Base-by-base conservation (phyloP, 2,797 vertebrate genomes). In the Liparis tanakae region DNA sequence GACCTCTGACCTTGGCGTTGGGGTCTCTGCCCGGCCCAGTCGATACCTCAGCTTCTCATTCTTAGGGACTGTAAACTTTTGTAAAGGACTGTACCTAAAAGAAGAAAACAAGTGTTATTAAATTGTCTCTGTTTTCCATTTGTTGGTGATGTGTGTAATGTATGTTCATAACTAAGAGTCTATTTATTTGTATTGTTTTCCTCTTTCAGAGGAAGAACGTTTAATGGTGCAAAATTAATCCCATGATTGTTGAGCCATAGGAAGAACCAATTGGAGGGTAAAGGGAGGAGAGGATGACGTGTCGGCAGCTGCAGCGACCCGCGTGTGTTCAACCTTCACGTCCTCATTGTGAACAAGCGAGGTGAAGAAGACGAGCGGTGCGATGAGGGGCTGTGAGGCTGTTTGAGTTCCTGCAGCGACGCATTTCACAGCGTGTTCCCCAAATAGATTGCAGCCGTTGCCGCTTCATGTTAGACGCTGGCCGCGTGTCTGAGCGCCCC, bases 21-120 rank as follows among this genome's bases (percentile, higher is more conserved):
- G 90, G 89, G 85, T 87, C 85, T 75, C 70, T 54, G 85, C 85
- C 85, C 62, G 88, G 88, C 89, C 88, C 87, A 70, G 87, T 91
- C 82, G 79, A 90, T 93, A 94, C 93, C 93, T 93, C 93, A 93
- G 89, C 90, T 89, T 93, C 88, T 92, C 83, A 89, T 91, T 93
- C 88, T 89, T 92, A 92, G 85, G 90, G 90, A 93, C 94, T 92
- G 91, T 93, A 89, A 84, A 94, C 92, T 93, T 94, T 93, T 94
- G 93, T 94, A 94, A 92, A 94, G 90, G 93, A 94, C 93, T 94
- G 91, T 94, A 93, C 83, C 83, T 89, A n/a, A n/a, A 86, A 85
- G 79, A 85, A 80, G 87, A 41, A 37, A 63, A 76, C 85, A 82
- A 87, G 83, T 90, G 87, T 91, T 88, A 83, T 80, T 88, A 81